Evolutionary conservation across 2,113 vertebrate genomes (phyloP).

Genomic region (Plectropomus leopardus): DNA sequence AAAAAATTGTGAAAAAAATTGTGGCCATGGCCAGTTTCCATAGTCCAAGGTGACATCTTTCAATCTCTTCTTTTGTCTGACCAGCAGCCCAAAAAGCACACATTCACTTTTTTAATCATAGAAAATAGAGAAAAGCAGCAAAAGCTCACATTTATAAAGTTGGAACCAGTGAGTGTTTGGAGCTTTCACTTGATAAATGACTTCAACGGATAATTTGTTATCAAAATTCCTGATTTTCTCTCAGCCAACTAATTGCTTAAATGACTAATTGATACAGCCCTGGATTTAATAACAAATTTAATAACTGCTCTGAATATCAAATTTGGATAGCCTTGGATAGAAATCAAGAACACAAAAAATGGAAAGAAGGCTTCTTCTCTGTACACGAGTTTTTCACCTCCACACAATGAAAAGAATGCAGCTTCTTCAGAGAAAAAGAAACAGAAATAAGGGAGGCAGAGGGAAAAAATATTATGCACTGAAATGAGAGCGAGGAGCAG

Average conservation of each 20-base stretch:
- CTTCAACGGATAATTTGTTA: background rate
- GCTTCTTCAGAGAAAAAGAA: background rate
- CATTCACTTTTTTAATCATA: background rate
- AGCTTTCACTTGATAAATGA: background rate
- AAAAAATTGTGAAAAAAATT: background rate
- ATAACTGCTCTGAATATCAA: background rate
- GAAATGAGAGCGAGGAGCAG: conserved; percentile 3
- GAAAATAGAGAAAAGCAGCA: background rate
- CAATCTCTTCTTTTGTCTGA: background rate
- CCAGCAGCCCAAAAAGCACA: background rate
- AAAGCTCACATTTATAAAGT: background rate
- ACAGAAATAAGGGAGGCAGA: background rate
- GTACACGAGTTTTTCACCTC: background rate
- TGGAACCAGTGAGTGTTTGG: background rate
- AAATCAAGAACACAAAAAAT: background rate
- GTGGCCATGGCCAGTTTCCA: background rate
- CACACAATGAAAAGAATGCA: background rate
- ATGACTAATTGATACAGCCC: background rate
- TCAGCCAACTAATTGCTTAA: background rate
- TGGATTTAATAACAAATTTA: background rate
- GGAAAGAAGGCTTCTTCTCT: background rate
- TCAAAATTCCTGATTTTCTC: background rate
- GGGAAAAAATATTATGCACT: background rate
- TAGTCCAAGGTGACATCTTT: background rate
- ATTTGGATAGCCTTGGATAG: background rate